These are phyloP conservation scores for Agelas oroides DNA, from an alignment of 37 sponge, comb jelly and placozoan species.

Conservation along the genomic window DNA sequence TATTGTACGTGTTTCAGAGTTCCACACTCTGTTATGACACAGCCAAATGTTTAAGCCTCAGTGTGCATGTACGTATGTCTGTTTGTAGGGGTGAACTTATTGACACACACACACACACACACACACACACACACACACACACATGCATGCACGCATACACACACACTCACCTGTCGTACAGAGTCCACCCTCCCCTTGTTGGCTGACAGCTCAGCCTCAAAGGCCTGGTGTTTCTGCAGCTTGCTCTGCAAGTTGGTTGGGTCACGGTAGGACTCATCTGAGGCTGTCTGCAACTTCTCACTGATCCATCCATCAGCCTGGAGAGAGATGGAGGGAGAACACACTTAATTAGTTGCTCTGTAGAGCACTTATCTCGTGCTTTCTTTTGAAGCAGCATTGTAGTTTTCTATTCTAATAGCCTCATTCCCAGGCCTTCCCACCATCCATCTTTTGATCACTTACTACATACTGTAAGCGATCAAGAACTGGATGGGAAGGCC, in stretches of 20 bases:
- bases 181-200: slow-evolving; percentile 82
- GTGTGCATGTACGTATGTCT: neutral
- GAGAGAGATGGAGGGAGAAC: neutral
- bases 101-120: slow-evolving; percentile 1
- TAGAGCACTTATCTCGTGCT: too few relatives aligned
- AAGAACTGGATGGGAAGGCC: too few relatives aligned
- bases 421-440: too few relatives aligned
- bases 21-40: too few relatives aligned
- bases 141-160: neutral
- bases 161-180: slow-evolving; percentile 52
- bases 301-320: slow-evolving; percentile 86
- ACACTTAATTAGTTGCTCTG: too few relatives aligned
- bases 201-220: slow-evolving; percentile 89
- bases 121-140: slow-evolving; percentile 16
- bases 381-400: too few relatives aligned
- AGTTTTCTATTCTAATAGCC: too few relatives aligned
- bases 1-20: too few relatives aligned
- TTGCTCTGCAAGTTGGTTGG: slow-evolving; percentile 90
- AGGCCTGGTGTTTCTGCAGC: slow-evolving; percentile 92
- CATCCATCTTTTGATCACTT: too few relatives aligned
- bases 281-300: slow-evolving; percentile 86
- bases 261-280: slow-evolving; percentile 90
- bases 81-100: neutral
- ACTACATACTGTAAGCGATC: too few relatives aligned
- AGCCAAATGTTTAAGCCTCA: too few relatives aligned